Conservation (phyloP, 2,113 vertebrate genomes). For the Oryzias curvinotus region DNA sequence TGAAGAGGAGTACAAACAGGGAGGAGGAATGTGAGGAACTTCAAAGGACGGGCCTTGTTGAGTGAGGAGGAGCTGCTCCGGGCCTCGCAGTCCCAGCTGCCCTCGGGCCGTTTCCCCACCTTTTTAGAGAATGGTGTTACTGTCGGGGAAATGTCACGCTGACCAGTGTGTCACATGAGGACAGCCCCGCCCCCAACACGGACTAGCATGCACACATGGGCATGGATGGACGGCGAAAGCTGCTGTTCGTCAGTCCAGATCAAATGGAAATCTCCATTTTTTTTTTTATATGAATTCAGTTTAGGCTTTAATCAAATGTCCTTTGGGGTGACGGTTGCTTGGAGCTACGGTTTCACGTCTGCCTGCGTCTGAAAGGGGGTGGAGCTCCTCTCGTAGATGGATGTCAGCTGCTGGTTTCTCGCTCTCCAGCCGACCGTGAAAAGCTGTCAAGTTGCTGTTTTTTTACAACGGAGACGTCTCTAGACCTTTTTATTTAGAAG, state of each 20-base stretch:
- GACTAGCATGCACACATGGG: slow-evolving; percentile 23
- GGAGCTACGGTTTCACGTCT: no score
- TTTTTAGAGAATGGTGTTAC: slow-evolving; percentile 55
- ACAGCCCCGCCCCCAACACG: slow-evolving; percentile 47
- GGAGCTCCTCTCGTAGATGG: slow-evolving; percentile 20
- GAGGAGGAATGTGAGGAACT: neutral
- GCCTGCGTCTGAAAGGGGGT: neutral
- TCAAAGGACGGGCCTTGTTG: no score
- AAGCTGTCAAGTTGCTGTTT: neutral
- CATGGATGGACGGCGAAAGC: slow-evolving; percentile 32
- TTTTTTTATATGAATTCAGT: neutral
- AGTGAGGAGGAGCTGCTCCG: no score
- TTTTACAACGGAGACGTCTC: neutral
- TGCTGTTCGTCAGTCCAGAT: slow-evolving; percentile 53
- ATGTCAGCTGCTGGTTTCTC: slow-evolving; percentile 15
- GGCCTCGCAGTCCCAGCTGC: no score
- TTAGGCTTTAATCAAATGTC: neutral
- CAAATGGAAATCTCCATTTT: slow-evolving; percentile 5
- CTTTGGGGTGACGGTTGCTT: no score
- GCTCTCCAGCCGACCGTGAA: slow-evolving; percentile 24
- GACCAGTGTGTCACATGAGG: slow-evolving; percentile 37
- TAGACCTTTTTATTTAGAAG: neutral
- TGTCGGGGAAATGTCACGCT: slow-evolving; percentile 63
- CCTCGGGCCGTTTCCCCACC: neutral
- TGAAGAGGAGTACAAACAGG: slow-evolving; percentile 24